Evolutionary conservation across 2,113 vertebrate genomes (phyloP).

Genomic region (Spea multiplicata): DNA sequence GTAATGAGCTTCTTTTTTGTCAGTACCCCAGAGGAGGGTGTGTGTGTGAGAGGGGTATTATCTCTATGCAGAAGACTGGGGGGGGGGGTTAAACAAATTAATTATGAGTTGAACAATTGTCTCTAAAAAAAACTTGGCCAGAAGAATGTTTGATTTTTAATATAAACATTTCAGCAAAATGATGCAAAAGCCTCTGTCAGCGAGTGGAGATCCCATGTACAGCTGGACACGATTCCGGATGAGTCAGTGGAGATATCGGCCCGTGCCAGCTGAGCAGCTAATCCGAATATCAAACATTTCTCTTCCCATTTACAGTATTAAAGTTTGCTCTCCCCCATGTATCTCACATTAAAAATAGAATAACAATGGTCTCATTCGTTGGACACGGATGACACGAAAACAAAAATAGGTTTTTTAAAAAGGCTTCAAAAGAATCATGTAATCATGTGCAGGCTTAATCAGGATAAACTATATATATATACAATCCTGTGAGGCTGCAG

Average conservation of each 20-base stretch:
- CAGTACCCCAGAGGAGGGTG: too few species aligned
- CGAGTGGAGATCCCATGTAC: neutral
- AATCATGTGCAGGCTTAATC: conserved; percentile 49
- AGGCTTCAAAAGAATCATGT: conserved; percentile 45
- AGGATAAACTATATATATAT: conserved; percentile 48
- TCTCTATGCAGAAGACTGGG: too few species aligned
- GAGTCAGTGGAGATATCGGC: neutral
- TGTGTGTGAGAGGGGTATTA: too few species aligned
- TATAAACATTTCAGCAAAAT: neutral
- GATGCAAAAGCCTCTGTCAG: neutral
- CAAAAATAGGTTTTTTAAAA: conserved; percentile 36
- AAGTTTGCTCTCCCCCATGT: conserved; percentile 7
- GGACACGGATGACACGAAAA: conserved; percentile 45
- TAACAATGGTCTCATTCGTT: conserved; percentile 47
- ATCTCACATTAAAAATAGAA: conserved; percentile 25
- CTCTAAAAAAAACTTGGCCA: neutral
- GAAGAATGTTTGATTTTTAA: neutral
- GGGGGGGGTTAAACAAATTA: neutral
- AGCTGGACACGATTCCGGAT: neutral
- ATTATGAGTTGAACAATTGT: neutral
- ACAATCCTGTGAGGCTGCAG: conserved; percentile 27
- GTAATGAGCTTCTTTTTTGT: too few species aligned
- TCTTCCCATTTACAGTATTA: conserved; percentile 26
- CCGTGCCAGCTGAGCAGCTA: conserved; percentile 13
- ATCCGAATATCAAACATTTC: conserved; percentile 17